Evolutionary conservation across 2,113 vertebrate species (phyloP).

Genomic region (Tragelaphus scriptus): DNA sequence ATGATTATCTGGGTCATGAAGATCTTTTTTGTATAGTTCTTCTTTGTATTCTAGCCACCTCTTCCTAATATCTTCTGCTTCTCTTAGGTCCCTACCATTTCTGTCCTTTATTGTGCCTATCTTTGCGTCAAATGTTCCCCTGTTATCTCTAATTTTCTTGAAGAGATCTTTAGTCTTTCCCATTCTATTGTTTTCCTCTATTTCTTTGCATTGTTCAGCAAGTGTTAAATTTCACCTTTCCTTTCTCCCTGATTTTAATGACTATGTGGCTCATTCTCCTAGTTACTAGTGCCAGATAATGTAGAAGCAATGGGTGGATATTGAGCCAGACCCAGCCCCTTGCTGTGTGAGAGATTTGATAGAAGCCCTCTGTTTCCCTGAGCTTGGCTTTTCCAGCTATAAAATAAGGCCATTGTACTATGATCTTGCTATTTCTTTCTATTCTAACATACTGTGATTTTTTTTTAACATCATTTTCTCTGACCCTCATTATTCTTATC

Average conservation of each 20-base stretch:
- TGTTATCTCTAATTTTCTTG: neutral
- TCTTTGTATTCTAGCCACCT: neutral
- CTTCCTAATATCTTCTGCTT: neutral
- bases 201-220: neutral
- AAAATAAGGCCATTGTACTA: neutral
- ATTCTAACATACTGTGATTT: neutral
- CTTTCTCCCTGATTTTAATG: neutral
- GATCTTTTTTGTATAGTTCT: neutral
- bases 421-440: neutral
- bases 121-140: rapidly evolving
- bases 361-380: neutral
- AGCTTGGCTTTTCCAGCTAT: neutral
- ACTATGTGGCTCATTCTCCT: neutral
- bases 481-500: conserved; percentile 5
- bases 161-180: neutral
- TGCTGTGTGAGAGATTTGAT: neutral
- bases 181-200: neutral
- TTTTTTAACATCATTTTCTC: neutral
- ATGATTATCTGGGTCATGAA: neutral
- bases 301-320: neutral
- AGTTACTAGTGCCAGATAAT: neutral
- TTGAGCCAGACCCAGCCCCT: neutral
- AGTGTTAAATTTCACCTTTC: neutral
- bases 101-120: neutral
- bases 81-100: neutral